Base-by-base conservation (phyloP, 2,797 vertebrate species). In the Crenichthys baileyi region DNA sequence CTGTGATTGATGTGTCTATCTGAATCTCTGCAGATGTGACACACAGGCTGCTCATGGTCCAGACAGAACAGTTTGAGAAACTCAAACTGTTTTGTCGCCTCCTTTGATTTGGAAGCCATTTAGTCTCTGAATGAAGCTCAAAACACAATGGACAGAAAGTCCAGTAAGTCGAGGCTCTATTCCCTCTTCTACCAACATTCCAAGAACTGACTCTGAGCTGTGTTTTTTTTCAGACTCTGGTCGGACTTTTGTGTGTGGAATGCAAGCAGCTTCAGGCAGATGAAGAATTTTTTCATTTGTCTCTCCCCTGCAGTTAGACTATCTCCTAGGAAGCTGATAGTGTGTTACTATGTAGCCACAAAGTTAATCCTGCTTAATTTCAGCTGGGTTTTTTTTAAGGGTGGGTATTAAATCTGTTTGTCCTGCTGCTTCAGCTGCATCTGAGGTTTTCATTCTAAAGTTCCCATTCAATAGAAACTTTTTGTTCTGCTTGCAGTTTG, bases 21-120 rank as follows among this genome's bases (percentile, higher is more conserved):
- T 2, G 65, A 68, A 24, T 68, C 65, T 44, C 65, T 41, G 20
- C 65, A 68, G 39, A 68, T 68, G 65, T 68, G 65, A 44, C 65
- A 68, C 22, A 68, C 22, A 12, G 65, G 65, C 22, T 24, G 22
- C 39, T 68, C 65, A 1, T 68, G 65, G 39, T 68, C 22, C 65
- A 68, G 39, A 44, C 65, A 68, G 39, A 68, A 68, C 22, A 68
- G 65, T 68, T 68, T 68, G 20, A 68, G 65, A 15, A n/a, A 44
- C 39, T 71, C 88, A 90, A 87, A 89, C 88, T 82, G 85, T 31
- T 31, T 31, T 31, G 31, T 36, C 31, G 39, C 20, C 9, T 68
- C 65, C 22, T 68, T 68, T 15, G 39, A n/a, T 5, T 12, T 46
- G 39, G 11, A n/a, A 44, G 65, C 65, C 65, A 68, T 68, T 44